Evolutionary conservation across 2,113 vertebrate genomes (phyloP).

Genomic region (Mungos mungo): DNA sequence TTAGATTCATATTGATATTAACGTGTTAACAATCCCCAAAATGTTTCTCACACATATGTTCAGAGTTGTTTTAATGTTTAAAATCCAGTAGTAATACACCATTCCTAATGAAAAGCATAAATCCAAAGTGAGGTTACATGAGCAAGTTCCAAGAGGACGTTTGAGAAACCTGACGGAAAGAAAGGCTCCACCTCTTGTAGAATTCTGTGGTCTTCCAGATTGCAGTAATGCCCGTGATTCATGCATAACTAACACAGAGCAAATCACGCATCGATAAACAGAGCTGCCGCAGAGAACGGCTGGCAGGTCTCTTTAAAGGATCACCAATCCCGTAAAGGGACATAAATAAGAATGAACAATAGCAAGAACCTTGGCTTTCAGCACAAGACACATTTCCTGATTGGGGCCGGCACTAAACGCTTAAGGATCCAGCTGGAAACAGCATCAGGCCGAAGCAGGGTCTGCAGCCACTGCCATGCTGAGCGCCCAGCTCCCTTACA

Average conservation of each 20-base stretch:
- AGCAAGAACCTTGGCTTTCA: neutral
- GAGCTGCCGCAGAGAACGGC: neutral
- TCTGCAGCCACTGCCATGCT: neutral
- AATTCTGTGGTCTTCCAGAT: neutral
- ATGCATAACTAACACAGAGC: neutral
- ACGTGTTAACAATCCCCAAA: neutral
- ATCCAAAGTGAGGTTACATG: neutral
- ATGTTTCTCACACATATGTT: neutral
- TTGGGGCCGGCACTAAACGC: neutral
- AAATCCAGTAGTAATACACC: neutral
- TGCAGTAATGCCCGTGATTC: neutral
- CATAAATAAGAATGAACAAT: conserved; percentile 40
- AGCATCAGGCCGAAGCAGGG: neutral
- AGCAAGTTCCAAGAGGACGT: neutral
- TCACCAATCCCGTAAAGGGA: neutral
- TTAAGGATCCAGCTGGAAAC: neutral
- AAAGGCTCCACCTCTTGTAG: neutral
- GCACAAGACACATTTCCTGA: neutral
- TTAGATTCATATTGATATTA: neutral
- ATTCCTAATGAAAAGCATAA: neutral
- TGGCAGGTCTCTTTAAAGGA: conserved; percentile 28
- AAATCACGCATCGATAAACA: neutral
- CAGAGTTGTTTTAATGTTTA: neutral
- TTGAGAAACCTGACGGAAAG: neutral
- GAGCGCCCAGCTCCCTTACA: neutral